Evolutionary conservation across 2,113 vertebrate species (phyloP).

Genomic region (Benitochromis conjunctus): DNA sequence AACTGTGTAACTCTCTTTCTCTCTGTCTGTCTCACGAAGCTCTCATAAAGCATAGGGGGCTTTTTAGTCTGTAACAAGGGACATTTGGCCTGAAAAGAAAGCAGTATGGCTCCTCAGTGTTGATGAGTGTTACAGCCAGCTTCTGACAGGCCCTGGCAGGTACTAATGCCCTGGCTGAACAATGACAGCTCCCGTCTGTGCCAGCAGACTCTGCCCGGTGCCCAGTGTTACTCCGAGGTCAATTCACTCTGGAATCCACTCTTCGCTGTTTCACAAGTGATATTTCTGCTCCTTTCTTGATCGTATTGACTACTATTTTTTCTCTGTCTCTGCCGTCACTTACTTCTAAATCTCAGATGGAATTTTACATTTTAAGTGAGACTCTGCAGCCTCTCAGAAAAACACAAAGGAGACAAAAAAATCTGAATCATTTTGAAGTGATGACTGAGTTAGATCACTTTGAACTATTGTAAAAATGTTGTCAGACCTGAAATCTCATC

Average conservation of each 20-base stretch:
- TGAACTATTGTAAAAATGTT: not conserved
- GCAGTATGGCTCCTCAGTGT: conserved; percentile 52
- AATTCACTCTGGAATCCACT: conserved; percentile 1
- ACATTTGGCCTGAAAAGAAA: conserved; percentile 57
- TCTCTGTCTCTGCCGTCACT: not conserved
- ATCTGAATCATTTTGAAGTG: not conserved
- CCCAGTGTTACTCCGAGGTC: conserved; percentile 29
- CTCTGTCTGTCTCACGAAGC: conserved; percentile 33
- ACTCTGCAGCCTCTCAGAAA: not conserved
- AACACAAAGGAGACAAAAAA: not conserved
- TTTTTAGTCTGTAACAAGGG: conserved; percentile 52
- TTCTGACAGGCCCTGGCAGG: conserved; percentile 65
- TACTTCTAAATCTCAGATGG: not conserved
- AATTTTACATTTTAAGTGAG: not conserved
- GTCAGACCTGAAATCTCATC: not conserved
- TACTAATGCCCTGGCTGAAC: conserved; percentile 40
- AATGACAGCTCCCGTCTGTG: conserved; percentile 45
- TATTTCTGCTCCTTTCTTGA: not conserved
- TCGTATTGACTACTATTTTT: not conserved
- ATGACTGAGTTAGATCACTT: conserved; percentile 2
- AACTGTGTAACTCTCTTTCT: conserved; percentile 28
- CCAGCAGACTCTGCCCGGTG: conserved; percentile 54
- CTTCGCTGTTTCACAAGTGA: not conserved
- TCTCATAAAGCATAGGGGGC: conserved; percentile 46
- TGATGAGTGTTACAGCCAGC: conserved; percentile 53